Base-by-base conservation (phyloP, 1,140 invertebrate species). In the Dolichoris vasculosae region DNA sequence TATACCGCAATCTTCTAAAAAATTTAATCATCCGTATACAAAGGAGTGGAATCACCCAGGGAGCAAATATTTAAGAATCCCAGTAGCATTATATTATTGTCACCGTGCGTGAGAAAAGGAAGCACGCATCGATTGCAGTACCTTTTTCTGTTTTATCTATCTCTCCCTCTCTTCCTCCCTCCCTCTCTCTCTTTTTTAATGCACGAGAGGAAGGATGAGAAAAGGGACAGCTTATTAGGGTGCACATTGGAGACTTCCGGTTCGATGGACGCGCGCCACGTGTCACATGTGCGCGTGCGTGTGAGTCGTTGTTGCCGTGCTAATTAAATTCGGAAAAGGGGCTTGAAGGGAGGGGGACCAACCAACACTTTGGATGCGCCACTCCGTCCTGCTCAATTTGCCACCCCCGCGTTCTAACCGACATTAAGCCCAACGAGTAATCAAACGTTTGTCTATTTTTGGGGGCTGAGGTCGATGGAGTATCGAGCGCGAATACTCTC, bases 261-360 rank as follows among this genome's bases (percentile, higher is more conserved):
- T 40, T 46, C 20, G 73, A 51, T 67, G 76, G 32, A 63, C 73
- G 76, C 17, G 46, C 11, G 64, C 51, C 78, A 82, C 84, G 84
- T 85, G 83, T 71, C 69, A n/a, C 35, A 17, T 30, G 43, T 23
- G 3, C 71, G 23, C 71, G 30, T 79, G 51, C 78, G 46, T 51
- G 38, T 67, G 59, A 55, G 73, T 43, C 30, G 40, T 76, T 51
- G 26, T 15, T 15, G 63, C 23, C 79, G 9, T 26, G 76, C 85
- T 86, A 86, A 86, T 86, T 86, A 86, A 86, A 86, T 86, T 86
- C 81, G 38, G 73, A 81, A 82, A 46, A 73, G n/a, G 73, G 59
- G 63, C 32, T 38, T 0, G 48, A 55, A 17, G 51, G 32, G 38
- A 63, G 26, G 59, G 59, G 59, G 17, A 55, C 40, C 43, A 75